Base-by-base conservation (phyloP, 2,888 invertebrate species). In the Ligdia adustata region DNA sequence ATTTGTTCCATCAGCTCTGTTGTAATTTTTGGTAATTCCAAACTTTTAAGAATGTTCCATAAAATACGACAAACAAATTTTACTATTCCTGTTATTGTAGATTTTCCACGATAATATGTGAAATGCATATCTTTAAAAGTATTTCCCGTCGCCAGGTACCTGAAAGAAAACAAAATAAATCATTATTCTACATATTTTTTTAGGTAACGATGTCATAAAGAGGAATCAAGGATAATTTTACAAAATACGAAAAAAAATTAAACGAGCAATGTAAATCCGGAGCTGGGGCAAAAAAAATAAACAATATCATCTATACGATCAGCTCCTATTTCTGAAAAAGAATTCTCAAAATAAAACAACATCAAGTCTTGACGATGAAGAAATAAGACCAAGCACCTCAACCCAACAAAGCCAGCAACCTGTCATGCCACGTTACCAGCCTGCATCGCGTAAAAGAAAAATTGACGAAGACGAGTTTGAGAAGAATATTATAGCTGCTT, bases 181-280 rank as follows among this genome's bases (percentile, higher is more conserved):
- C 24, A 24, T 24, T 1, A 24, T 24, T 24, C 24, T 24, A 9
- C 24, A 24, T 44, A 39, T 57, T 29, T 50, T 61, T 59, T 42
- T 57, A 61, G 57, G 59, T 57, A 63, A 63, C 40, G 52, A 41
- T 9, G 42, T 57, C n/a, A 43, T 54, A 13, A 57, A 61, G 54
- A 61, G 59, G 52, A 35, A 57, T 63, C 26, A 53, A n/a, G n/a
- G n/a, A n/a, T n/a, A n/a, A n/a, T n/a, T n/a, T n/a, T n/a, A n/a
- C n/a, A n/a, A n/a, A n/a, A 24, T 27, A 27, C 27, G 11, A 26
- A 27, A 27, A 27, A 27, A 27, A 27, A 27, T 27, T 27, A 27
- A 27, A 27, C 27, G 27, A 49, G 49, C 27, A 46, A 45, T 32
- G 39, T 38, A 40, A 40, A 28, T 50, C 42, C 38, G 48, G 55